Evolutionary conservation across 2,113 vertebrate species (phyloP), one percentile per base, ranked within the genome.

Genomic region (Heterocephalus glaber): DNA sequence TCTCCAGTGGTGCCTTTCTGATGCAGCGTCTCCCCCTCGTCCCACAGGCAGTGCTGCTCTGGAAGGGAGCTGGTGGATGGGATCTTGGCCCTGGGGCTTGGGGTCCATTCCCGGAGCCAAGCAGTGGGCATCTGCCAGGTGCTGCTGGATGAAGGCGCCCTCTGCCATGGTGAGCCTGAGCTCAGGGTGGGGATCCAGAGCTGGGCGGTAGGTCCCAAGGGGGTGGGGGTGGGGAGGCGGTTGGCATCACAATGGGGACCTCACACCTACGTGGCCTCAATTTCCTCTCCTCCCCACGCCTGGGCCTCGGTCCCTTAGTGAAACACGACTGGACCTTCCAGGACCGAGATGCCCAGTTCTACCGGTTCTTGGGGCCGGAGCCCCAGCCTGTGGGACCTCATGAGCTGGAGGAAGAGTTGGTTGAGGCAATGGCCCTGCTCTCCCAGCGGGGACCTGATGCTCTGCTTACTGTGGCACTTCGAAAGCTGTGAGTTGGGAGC

Each of bases 281-380:
- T 63, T 70, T 87, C 77, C 3, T 38, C 38, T 94, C 80, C 95
- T 80, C 90, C 52, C 74, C 0, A 1, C 0, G 0, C 3, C 19
- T 61, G 88, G 89, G 19, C 26, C 61, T 90, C 54, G 20, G 14
- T 94, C 76, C 66, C 97, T 11, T 96, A 99, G 99, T 99, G 96
- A 99, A 99, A 98, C 99, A 99, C 4, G 99, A 99, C 97, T 98
- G 99, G 97, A 99, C 99, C 97, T 99, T 99, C 98, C 99, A 99
- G 85, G 99, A 99, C 98, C 99, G 99, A 97, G 99, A 99, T 13
- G 98, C 98, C 5, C 99, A 99, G 90, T 99, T 99, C 97, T 99
- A 99, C 56, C 99, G 99, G n/a, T 99, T 99, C 52, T 97, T 98
- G 0, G 99, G 99, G 93, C 96, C 98, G 0, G 98, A 99, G 96